These are phyloP conservation scores for Diarsia dahlii DNA, from an alignment of 2,888 invertebrate genomes.

Conservation along the genomic window DNA sequence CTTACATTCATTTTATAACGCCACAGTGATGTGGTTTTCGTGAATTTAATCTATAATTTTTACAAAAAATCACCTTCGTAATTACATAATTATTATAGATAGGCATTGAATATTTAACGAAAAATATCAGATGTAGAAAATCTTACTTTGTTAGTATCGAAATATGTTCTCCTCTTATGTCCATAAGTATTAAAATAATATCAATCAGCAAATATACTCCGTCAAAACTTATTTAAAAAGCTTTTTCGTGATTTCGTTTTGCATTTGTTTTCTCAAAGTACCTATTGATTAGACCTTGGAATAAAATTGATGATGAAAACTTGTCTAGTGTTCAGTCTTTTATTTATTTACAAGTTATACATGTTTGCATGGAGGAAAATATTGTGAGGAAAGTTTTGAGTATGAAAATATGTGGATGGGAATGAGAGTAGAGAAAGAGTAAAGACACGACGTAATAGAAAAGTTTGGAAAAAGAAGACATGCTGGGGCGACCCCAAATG, in stretches of 20 bases:
- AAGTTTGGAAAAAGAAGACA: no score
- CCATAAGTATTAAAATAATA: slow-evolving; percentile 19
- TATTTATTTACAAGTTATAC: background rate
- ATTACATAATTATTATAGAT: no score
- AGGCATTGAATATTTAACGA: background rate
- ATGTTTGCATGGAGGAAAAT: background rate
- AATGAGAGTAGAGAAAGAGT: no score
- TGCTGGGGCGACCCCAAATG: no score
- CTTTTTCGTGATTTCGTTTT: slow-evolving; percentile 9
- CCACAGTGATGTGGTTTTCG: background rate
- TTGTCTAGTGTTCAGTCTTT: background rate
- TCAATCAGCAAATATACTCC: slow-evolving; percentile 3
- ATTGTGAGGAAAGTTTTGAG: no score
- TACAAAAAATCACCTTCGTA: no score
- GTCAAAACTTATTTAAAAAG: slow-evolving; percentile 13
- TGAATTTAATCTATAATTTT: no score
- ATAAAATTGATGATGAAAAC: slow-evolving; percentile 3
- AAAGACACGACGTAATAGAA: no score
- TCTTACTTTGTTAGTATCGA: background rate
- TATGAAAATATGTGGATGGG: no score
- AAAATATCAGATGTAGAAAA: background rate
- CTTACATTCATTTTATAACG: background rate
- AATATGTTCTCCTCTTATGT: background rate
- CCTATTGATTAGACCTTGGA: background rate
- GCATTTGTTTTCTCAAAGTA: slow-evolving; percentile 5